Percentiles rank a stretch among this genome's conserved stretches.
Evolutionary conservation across 2,113 vertebrate genomes (phyloP).

Genomic region (Eira barbara): DNA sequence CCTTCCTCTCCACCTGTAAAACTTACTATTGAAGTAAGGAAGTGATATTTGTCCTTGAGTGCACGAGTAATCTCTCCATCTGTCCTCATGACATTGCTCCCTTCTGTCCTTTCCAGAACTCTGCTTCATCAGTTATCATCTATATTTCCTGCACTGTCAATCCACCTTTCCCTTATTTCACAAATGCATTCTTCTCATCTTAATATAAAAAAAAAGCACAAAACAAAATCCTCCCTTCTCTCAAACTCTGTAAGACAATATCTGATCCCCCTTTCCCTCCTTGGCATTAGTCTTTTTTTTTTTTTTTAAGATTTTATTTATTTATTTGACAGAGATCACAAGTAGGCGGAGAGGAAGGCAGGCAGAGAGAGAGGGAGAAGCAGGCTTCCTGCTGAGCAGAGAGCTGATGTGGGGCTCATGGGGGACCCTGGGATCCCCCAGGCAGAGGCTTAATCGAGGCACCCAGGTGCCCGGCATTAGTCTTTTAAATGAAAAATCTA

Average conservation of each 20-base stretch:
- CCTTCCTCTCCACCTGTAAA: neutral
- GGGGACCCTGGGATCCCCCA: too few relatives aligned
- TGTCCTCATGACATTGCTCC: neutral
- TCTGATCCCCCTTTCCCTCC: neutral
- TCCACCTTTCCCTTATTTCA: neutral
- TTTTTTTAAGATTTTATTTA: too few relatives aligned
- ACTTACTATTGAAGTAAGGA: neutral
- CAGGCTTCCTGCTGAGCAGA: too few relatives aligned
- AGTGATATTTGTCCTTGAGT: neutral
- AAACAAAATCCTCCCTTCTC: neutral
- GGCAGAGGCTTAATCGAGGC: too few relatives aligned
- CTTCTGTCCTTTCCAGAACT: neutral
- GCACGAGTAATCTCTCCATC: neutral
- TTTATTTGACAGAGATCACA: too few relatives aligned
- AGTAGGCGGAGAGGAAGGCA: too few relatives aligned
- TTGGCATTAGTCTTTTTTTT: neutral
- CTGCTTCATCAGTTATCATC: neutral
- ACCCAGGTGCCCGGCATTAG: neutral
- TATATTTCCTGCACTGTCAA: neutral
- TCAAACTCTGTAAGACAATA: neutral
- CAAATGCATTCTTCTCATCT: neutral
- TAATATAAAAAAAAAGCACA: neutral
- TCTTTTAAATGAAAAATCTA: neutral
- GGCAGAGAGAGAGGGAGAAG: too few relatives aligned
- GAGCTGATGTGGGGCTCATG: too few relatives aligned